Base-by-base conservation (phyloP, 1,140 invertebrate species). In the Eriocheir sinensis region DNA sequence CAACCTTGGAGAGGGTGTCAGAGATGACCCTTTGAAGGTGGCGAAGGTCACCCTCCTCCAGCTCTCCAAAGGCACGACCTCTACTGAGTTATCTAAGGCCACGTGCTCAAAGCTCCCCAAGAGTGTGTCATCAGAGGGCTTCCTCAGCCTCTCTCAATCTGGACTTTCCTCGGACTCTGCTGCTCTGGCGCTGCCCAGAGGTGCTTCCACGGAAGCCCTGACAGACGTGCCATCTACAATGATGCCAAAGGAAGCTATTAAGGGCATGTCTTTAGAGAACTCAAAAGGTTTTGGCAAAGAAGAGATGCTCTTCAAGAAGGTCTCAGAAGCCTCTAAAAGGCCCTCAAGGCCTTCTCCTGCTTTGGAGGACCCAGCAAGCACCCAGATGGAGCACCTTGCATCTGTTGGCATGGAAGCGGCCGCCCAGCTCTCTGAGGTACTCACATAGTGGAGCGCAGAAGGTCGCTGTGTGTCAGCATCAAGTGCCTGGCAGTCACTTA, bases 381-480 rank as follows among this genome's bases (percentile, higher is more conserved):
- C 34, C 27, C 79, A 83, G 40, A 83, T 34, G 40, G 91, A 93
- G 21, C 80, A n/a, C 12, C 80, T 32, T 8, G 34, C 91, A 48
- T 93, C 91, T 36, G 81, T 36, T 34, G 85, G 80, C 38, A 41
- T 21, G 44, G 38, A 44, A 36, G 90, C 79, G 30, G 81, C 30
- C n/a, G 38, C 36, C 30, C 91, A 34, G 32, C 91, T 81, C 81
- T 32, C 80, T 48, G 91, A 93, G 91, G 91, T 93, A 93, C 91
- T 79, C 12, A 48, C 21, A 34, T 85, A 21, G 36, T 48, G 72
- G 40, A 85, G 81, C 40, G 79, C 80, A 85, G 91, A n/a, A 83
- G 36, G 80, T 93, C 81, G 53, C 91, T 89, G 41, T 89, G 81
- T 92, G 91, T 92, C 91, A 81, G 81, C 91, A 92, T 85, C 91